phyloP scores from a whole-genome alignment of 1,140 invertebrate genomes.

The Orchestia grillus region DNA sequence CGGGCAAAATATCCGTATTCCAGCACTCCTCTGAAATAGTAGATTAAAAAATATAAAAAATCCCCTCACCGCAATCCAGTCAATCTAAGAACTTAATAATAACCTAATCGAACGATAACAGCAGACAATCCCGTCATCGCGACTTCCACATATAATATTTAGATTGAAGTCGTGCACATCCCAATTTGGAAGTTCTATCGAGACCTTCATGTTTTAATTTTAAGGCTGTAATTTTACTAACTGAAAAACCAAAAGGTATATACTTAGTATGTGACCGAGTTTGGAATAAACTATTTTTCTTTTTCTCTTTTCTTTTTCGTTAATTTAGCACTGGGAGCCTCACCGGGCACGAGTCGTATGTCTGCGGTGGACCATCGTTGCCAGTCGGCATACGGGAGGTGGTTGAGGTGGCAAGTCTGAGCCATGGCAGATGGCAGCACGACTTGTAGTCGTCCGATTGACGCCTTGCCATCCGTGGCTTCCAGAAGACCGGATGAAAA shows the following conservation, averaged over 20 bases:
- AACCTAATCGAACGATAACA: background rate
- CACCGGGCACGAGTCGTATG: background rate
- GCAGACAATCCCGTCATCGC: background rate
- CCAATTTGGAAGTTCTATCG: too few relatives aligned
- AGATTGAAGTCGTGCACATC: too few relatives aligned
- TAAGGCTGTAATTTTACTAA: too few relatives aligned
- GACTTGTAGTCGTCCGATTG: conserved; percentile 47
- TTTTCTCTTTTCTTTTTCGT: too few relatives aligned
- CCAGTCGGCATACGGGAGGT: conserved; percentile 59
- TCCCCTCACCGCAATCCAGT: background rate
- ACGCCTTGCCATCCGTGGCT: background rate
- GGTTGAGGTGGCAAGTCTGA: conserved; percentile 53
- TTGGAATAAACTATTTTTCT: too few relatives aligned
- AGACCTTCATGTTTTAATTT: too few relatives aligned
- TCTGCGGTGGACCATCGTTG: conserved; percentile 57
- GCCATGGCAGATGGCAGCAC: conserved; percentile 60
- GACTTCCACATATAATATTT: too few relatives aligned
- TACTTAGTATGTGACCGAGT: too few relatives aligned
- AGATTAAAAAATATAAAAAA: background rate
- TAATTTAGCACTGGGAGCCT: background rate
- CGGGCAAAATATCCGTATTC: background rate
- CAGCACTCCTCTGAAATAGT: background rate
- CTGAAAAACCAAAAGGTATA: too few relatives aligned
- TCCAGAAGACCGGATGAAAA: conserved; percentile 20
- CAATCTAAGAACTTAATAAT: background rate